These are phyloP conservation scores for Poeciliopsis paucimaculata DNA, from an alignment of 2,797 vertebrate genomes.

Conservation along the genomic window DNA sequence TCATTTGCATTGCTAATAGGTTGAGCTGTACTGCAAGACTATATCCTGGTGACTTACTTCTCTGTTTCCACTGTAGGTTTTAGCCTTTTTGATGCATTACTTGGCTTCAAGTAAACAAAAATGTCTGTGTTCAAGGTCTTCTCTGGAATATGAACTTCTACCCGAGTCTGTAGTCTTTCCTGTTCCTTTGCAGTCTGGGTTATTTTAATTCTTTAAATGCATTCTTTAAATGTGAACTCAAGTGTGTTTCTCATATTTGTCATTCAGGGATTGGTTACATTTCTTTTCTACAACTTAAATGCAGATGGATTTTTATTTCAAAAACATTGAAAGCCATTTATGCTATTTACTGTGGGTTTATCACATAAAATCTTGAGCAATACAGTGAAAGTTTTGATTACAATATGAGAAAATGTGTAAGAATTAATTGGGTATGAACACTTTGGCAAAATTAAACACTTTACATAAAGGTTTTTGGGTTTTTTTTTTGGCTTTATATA, in stretches of 20 bases:
- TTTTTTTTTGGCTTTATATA: too few species aligned
- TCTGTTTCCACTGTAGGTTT: background rate
- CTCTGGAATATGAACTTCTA: background rate
- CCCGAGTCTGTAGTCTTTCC: background rate
- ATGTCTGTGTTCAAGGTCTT: background rate
- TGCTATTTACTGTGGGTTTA: background rate
- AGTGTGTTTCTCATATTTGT: too few species aligned
- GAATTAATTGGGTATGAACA: background rate
- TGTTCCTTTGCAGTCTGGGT: background rate
- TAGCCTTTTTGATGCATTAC: background rate
- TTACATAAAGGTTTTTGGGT: too few species aligned
- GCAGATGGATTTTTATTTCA: background rate
- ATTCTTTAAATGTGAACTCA: background rate
- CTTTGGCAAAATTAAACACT: background rate
- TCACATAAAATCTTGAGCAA: background rate
- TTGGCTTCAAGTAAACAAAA: background rate
- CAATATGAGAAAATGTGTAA: background rate
- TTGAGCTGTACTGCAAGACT: constrained; percentile 27
- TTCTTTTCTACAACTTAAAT: background rate
- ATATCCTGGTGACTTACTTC: constrained; percentile 30
- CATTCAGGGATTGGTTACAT: background rate
- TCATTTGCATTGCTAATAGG: constrained; percentile 61
- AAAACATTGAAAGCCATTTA: background rate
- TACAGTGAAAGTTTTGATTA: background rate
- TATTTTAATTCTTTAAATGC: background rate